Conservation (phyloP, 1,140 invertebrate species). For the Euura lappo region DNA sequence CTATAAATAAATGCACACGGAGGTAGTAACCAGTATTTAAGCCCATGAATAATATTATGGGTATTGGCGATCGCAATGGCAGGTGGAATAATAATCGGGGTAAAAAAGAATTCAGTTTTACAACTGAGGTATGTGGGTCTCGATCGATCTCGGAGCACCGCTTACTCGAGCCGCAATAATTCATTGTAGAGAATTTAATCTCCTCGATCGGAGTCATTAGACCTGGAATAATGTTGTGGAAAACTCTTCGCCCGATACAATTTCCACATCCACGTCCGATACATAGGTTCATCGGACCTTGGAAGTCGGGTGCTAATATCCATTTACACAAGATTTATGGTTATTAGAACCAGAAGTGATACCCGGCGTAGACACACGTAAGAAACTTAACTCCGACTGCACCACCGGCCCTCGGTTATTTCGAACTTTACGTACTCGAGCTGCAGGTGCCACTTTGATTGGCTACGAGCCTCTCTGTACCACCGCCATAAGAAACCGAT, state of each 20-base stretch:
- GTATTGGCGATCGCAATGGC: too few species aligned
- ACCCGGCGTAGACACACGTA: constrained; percentile 3
- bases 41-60: too few species aligned
- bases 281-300: not conserved
- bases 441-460: not conserved
- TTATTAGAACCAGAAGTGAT: constrained; percentile 3
- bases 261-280: not conserved
- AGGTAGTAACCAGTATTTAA: too few species aligned
- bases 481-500: too few species aligned
- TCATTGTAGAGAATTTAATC: not conserved
- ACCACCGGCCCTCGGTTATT: not conserved
- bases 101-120: too few species aligned
- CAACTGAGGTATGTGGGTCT: too few species aligned
- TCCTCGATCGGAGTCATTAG: not conserved
- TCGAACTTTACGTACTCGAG: not conserved
- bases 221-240: too few species aligned
- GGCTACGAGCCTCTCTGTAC: not conserved
- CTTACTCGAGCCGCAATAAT: not conserved
- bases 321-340: constrained; percentile 3
- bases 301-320: not conserved
- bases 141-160: too few species aligned
- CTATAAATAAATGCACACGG: too few species aligned
- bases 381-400: not conserved
- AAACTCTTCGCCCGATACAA: not conserved
- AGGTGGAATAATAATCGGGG: too few species aligned